These are phyloP conservation scores for Phrynocephalus versicolor DNA, from an alignment of 2,113 vertebrate species.

Conservation along the genomic window DNA sequence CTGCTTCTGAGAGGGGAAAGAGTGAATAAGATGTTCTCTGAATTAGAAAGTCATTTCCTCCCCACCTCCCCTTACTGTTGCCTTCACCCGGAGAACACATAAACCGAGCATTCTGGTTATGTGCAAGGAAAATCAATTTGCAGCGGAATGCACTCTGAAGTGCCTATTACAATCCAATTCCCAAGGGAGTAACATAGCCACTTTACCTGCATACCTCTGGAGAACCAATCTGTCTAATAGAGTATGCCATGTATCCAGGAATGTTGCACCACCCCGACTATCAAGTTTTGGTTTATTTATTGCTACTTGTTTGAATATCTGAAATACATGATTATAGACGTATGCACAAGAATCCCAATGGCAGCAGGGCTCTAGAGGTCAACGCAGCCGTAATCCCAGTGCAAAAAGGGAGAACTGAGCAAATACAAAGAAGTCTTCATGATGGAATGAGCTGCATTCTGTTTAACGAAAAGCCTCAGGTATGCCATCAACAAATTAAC, in stretches of 20 bases:
- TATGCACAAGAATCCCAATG: background rate
- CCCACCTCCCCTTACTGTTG: background rate
- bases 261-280: background rate
- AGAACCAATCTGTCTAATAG: slow-evolving; percentile 15
- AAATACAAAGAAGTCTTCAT: background rate
- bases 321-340: background rate
- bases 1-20: background rate
- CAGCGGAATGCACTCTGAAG: slow-evolving; percentile 14
- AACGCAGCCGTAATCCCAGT: background rate
- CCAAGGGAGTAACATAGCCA: background rate
- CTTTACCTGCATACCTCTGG: background rate
- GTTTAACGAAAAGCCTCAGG: background rate
- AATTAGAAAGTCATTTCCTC: slow-evolving; percentile 4
- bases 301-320: background rate
- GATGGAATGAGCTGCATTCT: background rate
- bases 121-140: slow-evolving; percentile 32
- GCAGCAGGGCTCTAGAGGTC: background rate
- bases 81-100: background rate
- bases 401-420: background rate
- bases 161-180: slow-evolving; percentile 33
- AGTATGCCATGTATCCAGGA: background rate
- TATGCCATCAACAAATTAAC: background rate
- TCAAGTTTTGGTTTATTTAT: background rate
- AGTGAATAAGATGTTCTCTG: background rate
- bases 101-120: slow-evolving; percentile 9